These are phyloP conservation scores for Atta colombica DNA, from an alignment of 1,140 invertebrate genomes.

Conservation along the genomic window DNA sequence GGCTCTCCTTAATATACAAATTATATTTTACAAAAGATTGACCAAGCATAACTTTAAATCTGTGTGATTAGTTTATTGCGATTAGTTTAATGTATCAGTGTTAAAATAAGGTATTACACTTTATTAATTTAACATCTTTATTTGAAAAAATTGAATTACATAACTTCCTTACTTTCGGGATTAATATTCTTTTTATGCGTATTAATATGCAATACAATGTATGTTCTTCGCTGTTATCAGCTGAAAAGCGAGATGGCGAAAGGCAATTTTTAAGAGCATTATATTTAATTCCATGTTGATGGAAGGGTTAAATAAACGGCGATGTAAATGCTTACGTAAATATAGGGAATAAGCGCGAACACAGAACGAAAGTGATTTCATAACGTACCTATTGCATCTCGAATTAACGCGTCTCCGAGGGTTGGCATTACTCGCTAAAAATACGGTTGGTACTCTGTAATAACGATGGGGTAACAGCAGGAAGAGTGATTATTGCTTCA, in stretches of 20 bases:
- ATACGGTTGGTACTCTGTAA: background rate
- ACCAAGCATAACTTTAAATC: too few species aligned
- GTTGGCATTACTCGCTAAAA: constrained; percentile 32
- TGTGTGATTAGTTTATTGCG: too few species aligned
- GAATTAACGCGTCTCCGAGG: constrained; percentile 4
- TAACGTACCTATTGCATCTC: background rate
- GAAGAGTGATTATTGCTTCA: background rate
- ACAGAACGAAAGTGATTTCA: constrained; percentile 17
- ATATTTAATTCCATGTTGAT: constrained; percentile 1
- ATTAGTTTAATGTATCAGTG: too few species aligned
- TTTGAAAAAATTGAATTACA: background rate
- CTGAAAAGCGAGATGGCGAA: background rate
- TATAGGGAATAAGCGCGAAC: background rate
- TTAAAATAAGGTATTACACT: too few species aligned
- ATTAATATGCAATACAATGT: background rate
- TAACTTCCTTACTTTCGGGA: background rate
- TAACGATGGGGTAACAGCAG: background rate
- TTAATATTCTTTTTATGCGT: background rate
- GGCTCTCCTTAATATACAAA: too few species aligned
- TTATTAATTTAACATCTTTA: background rate
- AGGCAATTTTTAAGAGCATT: background rate
- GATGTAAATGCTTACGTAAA: constrained; percentile 37
- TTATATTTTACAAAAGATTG: too few species aligned
- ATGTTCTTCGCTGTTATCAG: too few species aligned
- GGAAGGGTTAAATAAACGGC: constrained; percentile 30